Conservation (phyloP, 2,888 invertebrate species). For the Drosophila limbata region DNA sequence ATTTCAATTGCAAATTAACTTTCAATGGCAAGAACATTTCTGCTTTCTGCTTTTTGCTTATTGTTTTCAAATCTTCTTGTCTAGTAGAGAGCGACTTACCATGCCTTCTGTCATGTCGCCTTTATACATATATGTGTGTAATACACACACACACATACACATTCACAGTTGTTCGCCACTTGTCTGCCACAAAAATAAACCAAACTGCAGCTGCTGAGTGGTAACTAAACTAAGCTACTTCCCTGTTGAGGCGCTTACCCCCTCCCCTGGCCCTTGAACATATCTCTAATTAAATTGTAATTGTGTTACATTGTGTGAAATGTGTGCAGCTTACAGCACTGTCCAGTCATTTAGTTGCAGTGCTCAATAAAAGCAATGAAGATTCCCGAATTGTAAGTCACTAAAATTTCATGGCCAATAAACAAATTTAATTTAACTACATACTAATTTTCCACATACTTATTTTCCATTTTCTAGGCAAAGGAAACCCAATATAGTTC, state of each 20-base stretch:
- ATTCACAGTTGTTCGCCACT: constrained; percentile 36
- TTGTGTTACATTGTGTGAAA: constrained; percentile 42
- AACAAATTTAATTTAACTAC: not conserved
- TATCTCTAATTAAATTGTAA: constrained; percentile 71
- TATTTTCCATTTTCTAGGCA: too few relatives aligned
- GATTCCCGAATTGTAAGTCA: not conserved
- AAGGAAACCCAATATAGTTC: too few relatives aligned
- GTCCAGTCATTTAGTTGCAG: constrained; percentile 24
- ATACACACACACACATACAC: constrained; percentile 4
- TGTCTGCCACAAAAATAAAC: constrained; percentile 64
- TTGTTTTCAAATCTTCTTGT: constrained; percentile 54
- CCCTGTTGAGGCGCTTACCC: not conserved
- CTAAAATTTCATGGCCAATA: not conserved
- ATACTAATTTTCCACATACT: too few relatives aligned
- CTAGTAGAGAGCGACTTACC: constrained; percentile 19
- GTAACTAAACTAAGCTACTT: constrained; percentile 42
- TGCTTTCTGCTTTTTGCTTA: constrained; percentile 24
- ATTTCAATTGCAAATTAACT: constrained; percentile 76
- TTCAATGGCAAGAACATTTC: constrained; percentile 39
- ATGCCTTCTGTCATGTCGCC: not conserved
- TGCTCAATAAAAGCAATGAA: not conserved
- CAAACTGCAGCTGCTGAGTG: constrained; percentile 53
- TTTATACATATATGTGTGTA: constrained; percentile 15
- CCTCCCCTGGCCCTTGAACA: constrained; percentile 17
- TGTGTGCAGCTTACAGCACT: constrained; percentile 31